These are phyloP conservation scores for Fragum whitleyi DNA, from an alignment of 2,888 invertebrate species.

Conservation along the genomic window DNA sequence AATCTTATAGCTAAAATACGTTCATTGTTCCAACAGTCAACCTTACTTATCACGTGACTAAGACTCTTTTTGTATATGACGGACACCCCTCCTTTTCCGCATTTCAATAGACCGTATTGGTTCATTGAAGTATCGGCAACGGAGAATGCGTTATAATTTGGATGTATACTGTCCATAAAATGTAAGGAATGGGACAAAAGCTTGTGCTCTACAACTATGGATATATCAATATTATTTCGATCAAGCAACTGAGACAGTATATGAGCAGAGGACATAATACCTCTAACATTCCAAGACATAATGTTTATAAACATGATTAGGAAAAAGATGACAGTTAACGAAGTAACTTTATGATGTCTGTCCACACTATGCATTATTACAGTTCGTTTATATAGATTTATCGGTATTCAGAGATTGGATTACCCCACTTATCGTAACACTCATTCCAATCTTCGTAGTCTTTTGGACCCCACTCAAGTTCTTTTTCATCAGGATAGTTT, in stretches of 20 bases:
- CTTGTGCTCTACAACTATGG: conserved; percentile 10
- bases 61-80: background rate
- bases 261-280: conserved; percentile 24
- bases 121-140: background rate
- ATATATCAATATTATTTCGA: background rate
- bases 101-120: conserved; percentile 1
- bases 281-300: conserved; percentile 15
- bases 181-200: background rate
- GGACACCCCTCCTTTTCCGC: conserved; percentile 6
- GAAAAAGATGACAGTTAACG: background rate
- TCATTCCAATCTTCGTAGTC: background rate
- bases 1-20: background rate
- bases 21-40: background rate
- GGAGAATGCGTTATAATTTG: background rate
- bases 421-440: background rate
- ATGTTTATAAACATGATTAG: background rate
- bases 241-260: background rate
- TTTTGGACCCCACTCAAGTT: background rate
- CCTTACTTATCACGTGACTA: background rate
- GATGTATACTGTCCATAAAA: conserved; percentile 5
- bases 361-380: background rate
- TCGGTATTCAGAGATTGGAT: background rate
- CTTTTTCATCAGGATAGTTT: no score
- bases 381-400: background rate
- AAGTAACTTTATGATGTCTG: background rate